Evolutionary conservation across 2,888 invertebrate genomes (phyloP).

Genomic region (Thereva nobilitata): DNA sequence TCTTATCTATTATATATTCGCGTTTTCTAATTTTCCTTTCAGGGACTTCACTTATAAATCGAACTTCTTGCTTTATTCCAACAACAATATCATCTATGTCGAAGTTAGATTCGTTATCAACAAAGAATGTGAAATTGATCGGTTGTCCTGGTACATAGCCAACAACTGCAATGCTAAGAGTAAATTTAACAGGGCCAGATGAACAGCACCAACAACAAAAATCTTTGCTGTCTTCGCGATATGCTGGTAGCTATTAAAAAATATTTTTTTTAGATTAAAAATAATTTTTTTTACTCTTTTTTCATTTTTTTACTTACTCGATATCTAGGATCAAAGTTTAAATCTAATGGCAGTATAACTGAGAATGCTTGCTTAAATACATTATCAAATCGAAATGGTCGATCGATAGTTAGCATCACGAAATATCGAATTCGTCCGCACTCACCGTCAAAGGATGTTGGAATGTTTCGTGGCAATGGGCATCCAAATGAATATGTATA

Average conservation of each 20-base stretch:
- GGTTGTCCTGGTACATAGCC: slow-evolving; percentile 8
- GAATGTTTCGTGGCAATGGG: slow-evolving; percentile 49
- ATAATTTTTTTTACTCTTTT: background rate
- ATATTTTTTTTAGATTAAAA: background rate
- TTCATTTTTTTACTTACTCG: background rate
- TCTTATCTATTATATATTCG: too few species aligned
- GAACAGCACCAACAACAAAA: background rate
- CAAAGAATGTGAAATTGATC: background rate
- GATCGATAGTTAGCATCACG: slow-evolving; percentile 75
- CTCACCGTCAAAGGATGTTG: slow-evolving; percentile 78
- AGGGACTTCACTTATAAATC: too few species aligned
- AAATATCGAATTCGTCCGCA: slow-evolving; percentile 77
- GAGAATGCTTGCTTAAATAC: background rate
- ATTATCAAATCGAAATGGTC: slow-evolving; percentile 69
- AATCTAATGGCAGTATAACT: background rate
- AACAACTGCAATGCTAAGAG: background rate
- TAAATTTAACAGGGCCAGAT: background rate
- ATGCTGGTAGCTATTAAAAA: background rate
- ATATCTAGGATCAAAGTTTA: background rate
- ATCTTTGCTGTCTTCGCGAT: background rate
- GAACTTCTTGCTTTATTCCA: too few species aligned
- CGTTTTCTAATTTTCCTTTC: too few species aligned
- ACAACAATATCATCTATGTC: too few species aligned
- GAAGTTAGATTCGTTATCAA: too few species aligned
- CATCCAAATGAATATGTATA: too few species aligned